A percentile compares a stretch with the other conserved stretches of the same genome.
Conservation (phyloP, 2,113 vertebrate genomes). For the Pituophis catenifer region DNA sequence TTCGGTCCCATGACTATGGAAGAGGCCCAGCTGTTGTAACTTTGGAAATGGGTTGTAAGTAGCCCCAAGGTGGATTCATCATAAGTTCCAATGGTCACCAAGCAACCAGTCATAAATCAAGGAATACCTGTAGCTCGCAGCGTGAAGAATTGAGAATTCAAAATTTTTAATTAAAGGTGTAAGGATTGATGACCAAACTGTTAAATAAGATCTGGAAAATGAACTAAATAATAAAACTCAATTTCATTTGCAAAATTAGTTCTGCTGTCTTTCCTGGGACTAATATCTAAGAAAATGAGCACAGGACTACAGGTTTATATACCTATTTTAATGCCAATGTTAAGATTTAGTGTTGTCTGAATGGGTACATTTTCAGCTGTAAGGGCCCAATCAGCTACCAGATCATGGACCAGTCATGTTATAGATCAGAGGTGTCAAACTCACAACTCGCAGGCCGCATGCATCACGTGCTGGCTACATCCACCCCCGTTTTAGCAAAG, state of each 20-base stretch:
- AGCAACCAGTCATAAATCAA: no score
- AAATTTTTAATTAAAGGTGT: not conserved
- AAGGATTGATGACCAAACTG: not conserved
- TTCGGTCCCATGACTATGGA: no score
- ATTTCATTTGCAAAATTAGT: not conserved
- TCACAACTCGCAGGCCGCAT: no score
- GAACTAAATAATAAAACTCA: not conserved
- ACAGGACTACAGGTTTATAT: not conserved
- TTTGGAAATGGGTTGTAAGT: no score
- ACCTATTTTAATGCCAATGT: not conserved
- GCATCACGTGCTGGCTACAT: no score
- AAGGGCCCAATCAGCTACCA: not conserved
- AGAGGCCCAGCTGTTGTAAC: no score
- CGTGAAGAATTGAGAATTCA: not conserved
- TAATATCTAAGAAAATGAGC: not conserved
- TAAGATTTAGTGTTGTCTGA: not conserved
- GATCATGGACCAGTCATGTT: not conserved
- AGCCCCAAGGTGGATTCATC: no score
- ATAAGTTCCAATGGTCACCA: no score
- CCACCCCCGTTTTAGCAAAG: no score
- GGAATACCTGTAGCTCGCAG: not conserved
- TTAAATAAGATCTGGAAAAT: not conserved
- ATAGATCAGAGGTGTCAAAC: not conserved
- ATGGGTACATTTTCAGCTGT: not conserved
- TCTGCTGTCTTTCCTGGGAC: not conserved